Evolutionary conservation across 2,888 invertebrate genomes (phyloP).

Genomic region (Chromoteleia sp.): DNA sequence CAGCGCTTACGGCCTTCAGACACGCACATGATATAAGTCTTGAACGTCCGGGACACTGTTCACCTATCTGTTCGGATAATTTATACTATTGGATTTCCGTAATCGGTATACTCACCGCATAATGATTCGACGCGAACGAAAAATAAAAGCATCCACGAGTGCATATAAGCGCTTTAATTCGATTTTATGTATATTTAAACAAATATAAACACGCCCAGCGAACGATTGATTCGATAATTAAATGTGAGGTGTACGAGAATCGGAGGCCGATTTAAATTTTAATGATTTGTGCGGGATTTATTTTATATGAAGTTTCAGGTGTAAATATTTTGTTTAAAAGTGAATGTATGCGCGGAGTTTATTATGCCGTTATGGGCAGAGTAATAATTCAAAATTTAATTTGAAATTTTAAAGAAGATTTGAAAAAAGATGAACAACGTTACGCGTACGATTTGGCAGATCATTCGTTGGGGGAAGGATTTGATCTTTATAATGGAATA

Average conservation of each 20-base stretch:
- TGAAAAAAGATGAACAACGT: too few species aligned
- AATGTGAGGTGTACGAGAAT: too few species aligned
- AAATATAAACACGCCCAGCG: constrained; percentile 29
- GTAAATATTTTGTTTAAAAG: constrained; percentile 9
- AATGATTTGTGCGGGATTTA: constrained; percentile 18
- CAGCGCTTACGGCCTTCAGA: constrained; percentile 82
- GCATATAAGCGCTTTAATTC: constrained; percentile 32
- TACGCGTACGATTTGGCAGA: too few species aligned
- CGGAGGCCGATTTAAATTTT: constrained; percentile 24
- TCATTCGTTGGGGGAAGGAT: too few species aligned
- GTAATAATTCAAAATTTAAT: too few species aligned
- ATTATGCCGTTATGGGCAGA: background rate
- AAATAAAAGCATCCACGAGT: constrained; percentile 10
- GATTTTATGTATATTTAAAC: constrained; percentile 40
- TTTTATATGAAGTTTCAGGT: background rate
- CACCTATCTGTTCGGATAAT: constrained; percentile 67
- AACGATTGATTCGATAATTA: too few species aligned
- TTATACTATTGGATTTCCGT: constrained; percentile 69
- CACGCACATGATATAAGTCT: constrained; percentile 82
- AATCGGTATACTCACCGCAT: constrained; percentile 57
- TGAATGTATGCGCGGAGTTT: background rate
- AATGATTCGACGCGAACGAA: constrained; percentile 40
- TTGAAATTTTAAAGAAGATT: too few species aligned
- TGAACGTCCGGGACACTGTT: constrained; percentile 65
- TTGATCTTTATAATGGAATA: too few species aligned